Percentiles rank a stretch among this genome's conserved stretches.
These are phyloP conservation scores for Drosophila pectinifera DNA, from an alignment of 1,140 invertebrate species.

Conservation along the genomic window DNA sequence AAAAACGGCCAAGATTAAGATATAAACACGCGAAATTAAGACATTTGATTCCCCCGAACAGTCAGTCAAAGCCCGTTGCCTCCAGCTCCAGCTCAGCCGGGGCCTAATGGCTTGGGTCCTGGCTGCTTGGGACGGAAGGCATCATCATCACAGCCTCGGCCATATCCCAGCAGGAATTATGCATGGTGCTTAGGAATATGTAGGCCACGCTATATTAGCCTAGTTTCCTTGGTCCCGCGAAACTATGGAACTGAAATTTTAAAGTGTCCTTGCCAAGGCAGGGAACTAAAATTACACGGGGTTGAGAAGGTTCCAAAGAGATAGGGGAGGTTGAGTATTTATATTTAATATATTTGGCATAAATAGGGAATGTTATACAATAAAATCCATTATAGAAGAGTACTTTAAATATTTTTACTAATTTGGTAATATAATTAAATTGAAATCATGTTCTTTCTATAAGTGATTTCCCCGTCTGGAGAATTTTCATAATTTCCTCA, in stretches of 20 bases:
- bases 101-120: constrained; percentile 13
- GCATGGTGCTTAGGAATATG: constrained; percentile 22
- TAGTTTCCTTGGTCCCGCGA: constrained; percentile 7
- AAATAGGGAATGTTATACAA: rapidly evolving
- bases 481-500: not conserved
- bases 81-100: constrained; percentile 5
- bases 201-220: constrained; percentile 36
- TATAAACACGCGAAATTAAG: constrained; percentile 61
- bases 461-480: no score
- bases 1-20: constrained; percentile 59
- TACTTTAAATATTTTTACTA: not conserved
- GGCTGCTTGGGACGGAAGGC: not conserved
- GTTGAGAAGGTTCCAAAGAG: not conserved
- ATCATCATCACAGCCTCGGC: constrained; percentile 10
- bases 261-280: not conserved
- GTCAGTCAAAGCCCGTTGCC: constrained; percentile 17
- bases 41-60: constrained; percentile 41
- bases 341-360: no score
- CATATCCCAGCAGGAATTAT: constrained; percentile 20
- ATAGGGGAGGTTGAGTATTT: not conserved
- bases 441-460: no score
- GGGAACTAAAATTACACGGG: not conserved
- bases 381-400: no score
- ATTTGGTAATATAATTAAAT: no score
- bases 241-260: not conserved